These are phyloP conservation scores for Ascaphus truei DNA, from an alignment of 2,113 vertebrate species.

Conservation along the genomic window DNA sequence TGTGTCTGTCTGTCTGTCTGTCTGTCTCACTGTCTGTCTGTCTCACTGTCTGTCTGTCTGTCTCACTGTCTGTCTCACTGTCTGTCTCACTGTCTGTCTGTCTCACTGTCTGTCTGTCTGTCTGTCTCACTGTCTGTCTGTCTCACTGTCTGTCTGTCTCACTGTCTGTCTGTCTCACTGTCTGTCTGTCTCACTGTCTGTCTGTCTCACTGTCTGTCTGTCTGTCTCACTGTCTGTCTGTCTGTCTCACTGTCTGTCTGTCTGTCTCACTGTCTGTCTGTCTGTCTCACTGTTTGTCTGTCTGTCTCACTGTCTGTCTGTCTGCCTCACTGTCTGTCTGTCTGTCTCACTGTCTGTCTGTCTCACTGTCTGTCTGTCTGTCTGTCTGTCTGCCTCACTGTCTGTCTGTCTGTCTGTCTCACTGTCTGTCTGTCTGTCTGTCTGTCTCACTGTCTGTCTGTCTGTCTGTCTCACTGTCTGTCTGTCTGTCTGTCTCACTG, in stretches of 20 bases:
- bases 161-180: background rate
- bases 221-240: background rate
- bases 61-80: background rate
- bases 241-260: background rate
- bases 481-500: background rate
- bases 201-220: background rate
- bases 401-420: background rate
- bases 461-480: background rate
- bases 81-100: background rate
- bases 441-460: background rate
- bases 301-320: background rate
- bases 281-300: background rate
- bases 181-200: background rate
- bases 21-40: background rate
- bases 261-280: background rate
- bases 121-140: background rate
- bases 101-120: background rate
- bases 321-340: background rate
- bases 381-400: background rate
- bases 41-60: background rate
- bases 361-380: background rate
- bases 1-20: background rate
- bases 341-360: background rate
- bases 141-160: background rate
- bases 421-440: background rate